Base-by-base conservation (phyloP, 1,140 invertebrate genomes). In the Sitodiplosis mosellana region DNA sequence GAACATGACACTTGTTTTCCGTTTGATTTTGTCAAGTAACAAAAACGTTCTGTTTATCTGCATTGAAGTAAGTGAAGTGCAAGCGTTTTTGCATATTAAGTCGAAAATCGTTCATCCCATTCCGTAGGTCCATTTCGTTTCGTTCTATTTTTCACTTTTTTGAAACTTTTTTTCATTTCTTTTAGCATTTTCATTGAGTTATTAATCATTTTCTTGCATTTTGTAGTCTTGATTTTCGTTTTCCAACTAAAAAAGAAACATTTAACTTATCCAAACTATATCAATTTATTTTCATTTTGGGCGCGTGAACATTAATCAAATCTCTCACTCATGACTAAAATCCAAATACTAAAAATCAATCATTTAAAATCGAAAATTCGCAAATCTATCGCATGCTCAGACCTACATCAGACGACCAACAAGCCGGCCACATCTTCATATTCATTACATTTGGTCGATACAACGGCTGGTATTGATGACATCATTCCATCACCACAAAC, bases 401-500 rank as follows among this genome's bases (percentile, higher is more conserved):
- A 61, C 51, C 45, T 47, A 42, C 52, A 48, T 33, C 50, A 47
- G 37, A 5, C n/a, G n/a, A n/a, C 46, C 59, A 65, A 59, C 47
- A 67, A 46, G 52, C 58, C 56, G 54, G 55, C 60, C 50, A 60
- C 55, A 51, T 51, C 55, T 27, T 49, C 53, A 54, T 52, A 59
- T 37, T 52, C 53, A 51, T 50, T 59, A 53, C 58, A 58, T 58
- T 53, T 53, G 49, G 50, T 50, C 17, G 45, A 56, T 40, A 47
- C 56, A 36, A 22, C 42, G 52, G 40, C 55, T 48, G 27, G 47
- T 51, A 49, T 52, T 45, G 68, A 66, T 55, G 51, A 47, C 47
- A 53, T 43, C 38, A 64, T 60, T 63, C 63, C 61, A 52, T 60
- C 73, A 15, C 68, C 71, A 55, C 70, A 75, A 59, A 72, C 69